These are phyloP conservation scores for Syrphus vitripennis DNA, from an alignment of 2,888 invertebrate genomes.

Conservation along the genomic window DNA sequence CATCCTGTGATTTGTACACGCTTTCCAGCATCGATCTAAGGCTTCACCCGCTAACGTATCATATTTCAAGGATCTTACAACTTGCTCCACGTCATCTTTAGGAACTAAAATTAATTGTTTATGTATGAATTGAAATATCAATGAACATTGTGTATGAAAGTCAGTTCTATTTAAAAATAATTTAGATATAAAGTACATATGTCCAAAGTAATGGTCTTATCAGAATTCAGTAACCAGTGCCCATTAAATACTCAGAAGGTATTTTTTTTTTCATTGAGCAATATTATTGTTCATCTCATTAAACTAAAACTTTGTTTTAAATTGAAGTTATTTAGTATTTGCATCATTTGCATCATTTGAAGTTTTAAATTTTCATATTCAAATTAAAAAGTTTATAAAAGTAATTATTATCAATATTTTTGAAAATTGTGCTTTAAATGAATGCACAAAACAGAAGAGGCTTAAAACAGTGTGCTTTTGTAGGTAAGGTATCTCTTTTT, in stretches of 20 bases:
- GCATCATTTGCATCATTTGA: neutral
- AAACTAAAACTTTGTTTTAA: neutral
- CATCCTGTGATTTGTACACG: neutral
- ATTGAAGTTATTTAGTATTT: neutral
- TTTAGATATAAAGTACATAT: too few relatives aligned
- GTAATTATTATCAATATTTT: neutral
- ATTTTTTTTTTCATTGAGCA: neutral
- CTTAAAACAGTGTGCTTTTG: neutral
- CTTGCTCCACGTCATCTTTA: neutral
- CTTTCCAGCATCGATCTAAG: neutral
- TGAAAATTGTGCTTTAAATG: neutral
- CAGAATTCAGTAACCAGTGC: neutral
- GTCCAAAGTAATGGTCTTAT: too few relatives aligned
- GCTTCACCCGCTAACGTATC: neutral
- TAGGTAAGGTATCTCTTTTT: neutral
- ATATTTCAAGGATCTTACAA: neutral
- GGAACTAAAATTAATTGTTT: slow-evolving; percentile 1
- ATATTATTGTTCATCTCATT: neutral
- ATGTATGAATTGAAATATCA: neutral
- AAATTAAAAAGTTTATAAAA: neutral
- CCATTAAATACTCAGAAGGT: neutral
- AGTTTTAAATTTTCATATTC: neutral
- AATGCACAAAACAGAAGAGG: neutral
- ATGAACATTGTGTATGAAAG: too few relatives aligned
- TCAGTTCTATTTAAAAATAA: too few relatives aligned